Conservation (phyloP, 2,888 invertebrate species). For the Glyphotaelius pellucidus region DNA sequence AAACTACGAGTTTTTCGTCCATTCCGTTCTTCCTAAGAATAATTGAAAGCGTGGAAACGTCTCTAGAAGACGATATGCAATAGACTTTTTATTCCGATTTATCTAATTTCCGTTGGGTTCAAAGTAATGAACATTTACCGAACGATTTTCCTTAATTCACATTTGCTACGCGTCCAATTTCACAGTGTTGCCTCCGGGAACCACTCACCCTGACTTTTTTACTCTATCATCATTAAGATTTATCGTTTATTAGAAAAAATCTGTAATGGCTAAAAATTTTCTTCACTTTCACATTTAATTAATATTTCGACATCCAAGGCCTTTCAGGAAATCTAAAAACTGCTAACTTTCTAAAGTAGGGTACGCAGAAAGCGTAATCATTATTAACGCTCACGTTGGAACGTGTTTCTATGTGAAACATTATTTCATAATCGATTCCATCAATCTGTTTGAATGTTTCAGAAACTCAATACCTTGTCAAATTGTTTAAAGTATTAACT, state of each 20-base stretch:
- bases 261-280: not conserved
- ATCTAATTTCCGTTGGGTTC: constrained; percentile 18
- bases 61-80: not conserved
- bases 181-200: constrained; percentile 12
- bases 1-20: not conserved
- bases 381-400: not conserved
- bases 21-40: constrained; percentile 3
- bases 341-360: not conserved
- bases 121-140: constrained; percentile 43
- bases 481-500: not conserved
- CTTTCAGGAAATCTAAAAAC: not conserved
- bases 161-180: constrained; percentile 34
- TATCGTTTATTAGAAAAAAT: not conserved
- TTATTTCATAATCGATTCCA: not conserved
- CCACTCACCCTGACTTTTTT: constrained; percentile 11
- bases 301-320: not conserved
- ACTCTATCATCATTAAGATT: constrained; percentile 2
- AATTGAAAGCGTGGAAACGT: constrained; percentile 12
- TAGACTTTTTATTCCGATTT: constrained; percentile 44
- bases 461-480: not conserved
- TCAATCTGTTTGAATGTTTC: not conserved
- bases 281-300: not conserved
- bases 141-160: constrained; percentile 48
- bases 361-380: not conserved
- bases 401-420: not conserved